Conservation (phyloP, 2,888 invertebrate genomes). For the Tupiocoris notatus region DNA sequence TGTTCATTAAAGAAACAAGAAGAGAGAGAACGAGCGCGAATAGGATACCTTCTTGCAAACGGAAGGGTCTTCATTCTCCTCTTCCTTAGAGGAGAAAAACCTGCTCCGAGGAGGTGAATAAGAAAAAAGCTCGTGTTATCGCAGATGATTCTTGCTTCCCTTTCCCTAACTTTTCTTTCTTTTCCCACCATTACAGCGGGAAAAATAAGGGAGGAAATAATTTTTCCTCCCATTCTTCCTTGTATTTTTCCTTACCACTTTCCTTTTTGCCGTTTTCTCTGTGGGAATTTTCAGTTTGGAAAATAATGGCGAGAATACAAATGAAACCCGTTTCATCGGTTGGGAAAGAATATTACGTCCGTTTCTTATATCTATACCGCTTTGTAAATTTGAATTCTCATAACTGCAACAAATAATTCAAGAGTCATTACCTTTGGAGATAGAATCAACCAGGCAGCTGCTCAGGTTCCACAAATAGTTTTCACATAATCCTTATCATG, state of each 20-base stretch:
- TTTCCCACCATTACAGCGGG: conserved; percentile 20
- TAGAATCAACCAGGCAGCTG: too few species aligned
- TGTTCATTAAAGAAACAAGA: conserved; percentile 25
- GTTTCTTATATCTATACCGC: not conserved
- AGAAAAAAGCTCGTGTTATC: conserved; percentile 37
- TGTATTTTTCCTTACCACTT: not conserved
- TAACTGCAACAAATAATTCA: too few species aligned
- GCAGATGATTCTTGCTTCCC: conserved; percentile 35
- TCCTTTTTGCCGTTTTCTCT: not conserved
- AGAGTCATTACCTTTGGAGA: too few species aligned
- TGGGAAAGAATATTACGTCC: not conserved
- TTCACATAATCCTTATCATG: too few species aligned
- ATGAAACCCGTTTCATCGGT: not conserved
- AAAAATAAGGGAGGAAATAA: conserved; percentile 2
- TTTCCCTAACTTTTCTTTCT: conserved; percentile 13
- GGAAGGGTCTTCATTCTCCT: conserved; percentile 13
- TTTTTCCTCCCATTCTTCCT: conserved; percentile 9
- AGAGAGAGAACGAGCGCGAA: conserved; percentile 3
- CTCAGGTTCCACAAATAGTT: too few species aligned
- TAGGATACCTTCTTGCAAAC: conserved; percentile 3
- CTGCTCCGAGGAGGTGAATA: conserved; percentile 31
- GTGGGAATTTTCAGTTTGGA: not conserved
- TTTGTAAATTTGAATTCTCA: too few species aligned
- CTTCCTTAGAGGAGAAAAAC: conserved; percentile 5
- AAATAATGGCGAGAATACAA: not conserved